Evolutionary conservation across 2,797 vertebrate genomes (phyloP).

Genomic region (Vireo griseus): DNA sequence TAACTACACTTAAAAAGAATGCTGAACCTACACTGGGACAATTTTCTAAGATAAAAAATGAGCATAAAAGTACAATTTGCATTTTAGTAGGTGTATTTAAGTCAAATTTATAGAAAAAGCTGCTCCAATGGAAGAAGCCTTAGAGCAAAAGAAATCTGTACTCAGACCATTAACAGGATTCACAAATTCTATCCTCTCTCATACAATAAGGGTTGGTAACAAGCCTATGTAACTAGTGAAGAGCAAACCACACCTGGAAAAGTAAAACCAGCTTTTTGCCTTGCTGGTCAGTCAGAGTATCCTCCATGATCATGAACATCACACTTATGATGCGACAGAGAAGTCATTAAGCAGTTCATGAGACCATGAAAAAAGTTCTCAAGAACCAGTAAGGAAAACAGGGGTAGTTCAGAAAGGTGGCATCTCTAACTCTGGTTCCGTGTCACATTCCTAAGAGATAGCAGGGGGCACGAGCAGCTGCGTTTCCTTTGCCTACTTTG

Average conservation of each 20-base stretch:
- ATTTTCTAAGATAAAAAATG: neutral
- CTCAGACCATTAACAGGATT: neutral
- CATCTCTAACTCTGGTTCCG: neutral
- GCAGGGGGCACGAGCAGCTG: neutral
- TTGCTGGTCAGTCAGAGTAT: neutral
- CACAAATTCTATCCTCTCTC: neutral
- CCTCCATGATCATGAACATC: neutral
- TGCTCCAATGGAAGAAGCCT: neutral
- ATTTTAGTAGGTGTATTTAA: neutral
- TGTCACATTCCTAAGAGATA: neutral
- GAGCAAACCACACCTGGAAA: neutral
- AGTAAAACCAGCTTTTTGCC: neutral
- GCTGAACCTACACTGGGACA: neutral
- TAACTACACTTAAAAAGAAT: neutral
- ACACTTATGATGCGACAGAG: rapidly evolving
- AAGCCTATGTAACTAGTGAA: neutral
- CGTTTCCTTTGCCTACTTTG: neutral
- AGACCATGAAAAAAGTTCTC: neutral
- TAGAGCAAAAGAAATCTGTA: neutral
- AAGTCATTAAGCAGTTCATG: neutral
- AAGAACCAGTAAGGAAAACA: neutral
- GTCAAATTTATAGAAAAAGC: neutral
- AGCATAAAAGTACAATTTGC: neutral
- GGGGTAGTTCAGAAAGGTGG: neutral
- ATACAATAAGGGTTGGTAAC: neutral